Percentiles rank a stretch among this genome's conserved stretches.
Evolutionary conservation across 2,797 vertebrate genomes (phyloP).

Genomic region (Streptopelia turtur): DNA sequence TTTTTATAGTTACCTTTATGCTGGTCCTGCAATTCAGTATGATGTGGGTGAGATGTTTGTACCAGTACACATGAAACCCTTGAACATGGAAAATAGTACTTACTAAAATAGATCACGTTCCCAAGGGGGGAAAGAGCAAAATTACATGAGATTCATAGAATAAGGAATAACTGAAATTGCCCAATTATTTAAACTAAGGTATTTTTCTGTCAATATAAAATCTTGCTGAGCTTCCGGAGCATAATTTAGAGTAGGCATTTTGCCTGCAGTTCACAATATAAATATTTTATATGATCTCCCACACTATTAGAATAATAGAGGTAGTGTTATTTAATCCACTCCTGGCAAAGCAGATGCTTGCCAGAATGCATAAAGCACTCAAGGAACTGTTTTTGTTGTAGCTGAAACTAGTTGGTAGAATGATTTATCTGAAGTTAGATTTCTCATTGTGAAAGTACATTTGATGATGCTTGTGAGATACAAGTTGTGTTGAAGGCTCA

Average conservation of each 20-base stretch:
- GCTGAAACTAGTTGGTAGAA: not conserved
- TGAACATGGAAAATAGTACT: not conserved
- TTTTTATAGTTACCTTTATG: not conserved
- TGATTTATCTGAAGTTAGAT: constrained; percentile 15
- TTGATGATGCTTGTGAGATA: not conserved
- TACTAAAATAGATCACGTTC: constrained; percentile 8
- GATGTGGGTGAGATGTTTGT: not conserved
- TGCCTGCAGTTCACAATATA: constrained; percentile 49
- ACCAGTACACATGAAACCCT: not conserved
- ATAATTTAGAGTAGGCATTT: constrained; percentile 51
- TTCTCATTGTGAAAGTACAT: not conserved
- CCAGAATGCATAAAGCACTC: constrained; percentile 40
- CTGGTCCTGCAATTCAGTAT: not conserved
- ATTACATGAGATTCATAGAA: constrained; percentile 10
- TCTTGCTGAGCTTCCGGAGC: constrained; percentile 36
- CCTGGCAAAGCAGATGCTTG: constrained; percentile 38
- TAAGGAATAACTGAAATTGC: constrained; percentile 52
- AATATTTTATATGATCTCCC: constrained; percentile 63
- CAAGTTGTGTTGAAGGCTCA: not conserved
- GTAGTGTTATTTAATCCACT: constrained; percentile 61
- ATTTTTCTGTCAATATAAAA: constrained; percentile 56
- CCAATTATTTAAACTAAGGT: constrained; percentile 56
- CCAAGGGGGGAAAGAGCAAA: constrained; percentile 22
- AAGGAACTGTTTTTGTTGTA: not conserved
- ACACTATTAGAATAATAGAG: constrained; percentile 55